Percentiles rank a stretch among this genome's conserved stretches.
Evolutionary conservation across 2,888 invertebrate genomes (phyloP).

Genomic region (Parnassius mnemosyne): DNA sequence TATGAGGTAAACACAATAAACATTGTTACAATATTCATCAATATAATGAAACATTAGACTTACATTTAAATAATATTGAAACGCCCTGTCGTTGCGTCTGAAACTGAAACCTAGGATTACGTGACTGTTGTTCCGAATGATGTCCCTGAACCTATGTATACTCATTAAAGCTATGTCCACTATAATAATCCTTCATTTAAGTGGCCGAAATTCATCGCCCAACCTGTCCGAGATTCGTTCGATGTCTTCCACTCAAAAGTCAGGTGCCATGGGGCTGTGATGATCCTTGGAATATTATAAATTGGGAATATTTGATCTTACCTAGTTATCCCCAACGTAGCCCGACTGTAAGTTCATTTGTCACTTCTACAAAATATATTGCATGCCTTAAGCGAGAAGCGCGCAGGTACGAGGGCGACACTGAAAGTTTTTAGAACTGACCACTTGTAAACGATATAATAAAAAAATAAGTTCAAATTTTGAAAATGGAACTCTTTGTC

Average conservation of each 20-base stretch:
- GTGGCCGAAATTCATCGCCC: not conserved
- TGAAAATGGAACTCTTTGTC: no score
- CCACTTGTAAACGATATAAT: no score
- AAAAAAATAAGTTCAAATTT: no score
- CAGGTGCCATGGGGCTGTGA: not conserved
- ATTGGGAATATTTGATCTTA: not conserved
- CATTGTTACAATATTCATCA: no score
- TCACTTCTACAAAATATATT: no score
- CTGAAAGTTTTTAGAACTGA: no score
- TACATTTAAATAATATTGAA: not conserved
- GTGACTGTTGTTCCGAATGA: not conserved
- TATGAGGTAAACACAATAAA: no score
- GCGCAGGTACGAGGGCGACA: no score
- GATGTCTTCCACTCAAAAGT: not conserved
- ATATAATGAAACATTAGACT: not conserved
- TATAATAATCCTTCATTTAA: not conserved
- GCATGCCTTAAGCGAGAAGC: no score
- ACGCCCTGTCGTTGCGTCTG: not conserved
- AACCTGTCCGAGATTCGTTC: not conserved
- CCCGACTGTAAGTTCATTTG: no score
- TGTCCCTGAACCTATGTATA: not conserved
- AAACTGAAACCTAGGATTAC: not conserved
- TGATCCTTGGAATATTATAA: not conserved
- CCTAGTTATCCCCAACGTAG: not conserved
- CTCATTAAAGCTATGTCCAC: not conserved